Percentiles rank a stretch among this genome's conserved stretches.
These are phyloP conservation scores for Prinia subflava DNA, from an alignment of 2,113 vertebrate genomes.

Conservation along the genomic window DNA sequence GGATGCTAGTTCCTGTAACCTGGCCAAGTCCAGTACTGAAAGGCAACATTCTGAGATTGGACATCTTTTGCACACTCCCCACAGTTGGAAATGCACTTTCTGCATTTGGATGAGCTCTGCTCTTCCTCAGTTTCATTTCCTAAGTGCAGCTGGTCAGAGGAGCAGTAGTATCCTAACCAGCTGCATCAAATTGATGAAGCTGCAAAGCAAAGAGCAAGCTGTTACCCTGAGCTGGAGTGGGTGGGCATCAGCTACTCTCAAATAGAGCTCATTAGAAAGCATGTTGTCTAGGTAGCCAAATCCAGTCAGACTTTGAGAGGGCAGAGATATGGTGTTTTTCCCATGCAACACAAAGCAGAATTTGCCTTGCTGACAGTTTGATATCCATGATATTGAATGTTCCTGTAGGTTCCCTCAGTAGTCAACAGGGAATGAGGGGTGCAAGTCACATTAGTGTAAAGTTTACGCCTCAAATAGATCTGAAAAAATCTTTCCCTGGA, in stretches of 20 bases:
- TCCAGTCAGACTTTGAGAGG: neutral
- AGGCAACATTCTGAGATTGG: neutral
- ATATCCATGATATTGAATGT: neutral
- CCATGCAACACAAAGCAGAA: neutral
- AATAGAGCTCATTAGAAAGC: rapidly evolving
- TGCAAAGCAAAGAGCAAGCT: neutral
- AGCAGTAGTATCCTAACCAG: neutral
- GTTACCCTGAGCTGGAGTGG: neutral
- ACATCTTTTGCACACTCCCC: neutral
- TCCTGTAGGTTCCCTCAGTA: neutral
- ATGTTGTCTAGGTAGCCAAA: neutral
- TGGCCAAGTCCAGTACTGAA: neutral
- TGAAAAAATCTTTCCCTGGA: neutral
- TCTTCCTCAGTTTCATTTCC: neutral
- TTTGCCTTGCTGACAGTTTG: neutral
- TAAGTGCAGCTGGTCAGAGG: neutral
- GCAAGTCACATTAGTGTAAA: neutral
- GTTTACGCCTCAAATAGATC: neutral
- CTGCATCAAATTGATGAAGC: neutral
- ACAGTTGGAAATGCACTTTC: neutral
- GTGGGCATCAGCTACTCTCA: neutral
- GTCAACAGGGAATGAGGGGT: neutral
- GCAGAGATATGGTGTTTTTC: neutral
- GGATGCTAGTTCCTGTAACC: neutral
- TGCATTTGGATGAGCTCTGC: neutral